A percentile compares a stretch with the other conserved stretches of the same genome.
Evolutionary conservation across 1,140 invertebrate species (phyloP).

Genomic region (Dinoponera quadriceps): DNA sequence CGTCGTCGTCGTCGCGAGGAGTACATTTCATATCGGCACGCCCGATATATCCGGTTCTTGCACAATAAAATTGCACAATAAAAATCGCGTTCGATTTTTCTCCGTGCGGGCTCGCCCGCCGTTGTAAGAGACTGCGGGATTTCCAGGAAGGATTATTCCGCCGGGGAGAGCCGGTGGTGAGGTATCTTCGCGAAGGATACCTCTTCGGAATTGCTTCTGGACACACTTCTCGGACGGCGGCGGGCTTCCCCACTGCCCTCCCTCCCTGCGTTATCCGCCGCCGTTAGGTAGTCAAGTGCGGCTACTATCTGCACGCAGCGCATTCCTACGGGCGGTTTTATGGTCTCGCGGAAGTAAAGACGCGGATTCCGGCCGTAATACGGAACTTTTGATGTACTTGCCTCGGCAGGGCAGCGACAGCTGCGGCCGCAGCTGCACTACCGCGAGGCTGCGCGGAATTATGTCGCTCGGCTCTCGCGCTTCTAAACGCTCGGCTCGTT

Average conservation of each 20-base stretch:
- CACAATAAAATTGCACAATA: constrained; percentile 56
- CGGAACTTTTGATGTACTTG: constrained; percentile 79
- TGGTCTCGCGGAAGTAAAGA: constrained; percentile 76
- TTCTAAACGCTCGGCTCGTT: constrained; percentile 20
- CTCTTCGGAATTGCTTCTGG: constrained; percentile 47
- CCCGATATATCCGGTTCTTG: constrained; percentile 48
- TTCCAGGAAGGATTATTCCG: constrained; percentile 57
- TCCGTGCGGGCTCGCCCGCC: neutral
- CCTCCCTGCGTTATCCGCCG: neutral
- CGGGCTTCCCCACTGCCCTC: constrained; percentile 13
- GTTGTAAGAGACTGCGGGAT: constrained; percentile 21
- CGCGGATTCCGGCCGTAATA: constrained; percentile 75
- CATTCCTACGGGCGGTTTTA: constrained; percentile 79
- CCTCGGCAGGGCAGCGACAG: constrained; percentile 62
- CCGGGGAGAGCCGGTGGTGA: neutral
- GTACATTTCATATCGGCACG: constrained; percentile 35
- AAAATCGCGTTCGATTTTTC: constrained; percentile 28
- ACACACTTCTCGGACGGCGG: neutral
- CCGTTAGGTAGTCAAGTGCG: constrained; percentile 28
- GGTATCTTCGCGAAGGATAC: constrained; percentile 31
- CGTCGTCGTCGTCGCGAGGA: neutral
- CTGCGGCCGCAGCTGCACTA: constrained; percentile 69
- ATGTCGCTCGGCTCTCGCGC: constrained; percentile 22
- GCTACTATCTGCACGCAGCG: constrained; percentile 69
- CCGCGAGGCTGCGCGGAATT: constrained; percentile 34